Percentiles rank a stretch among this genome's conserved stretches.
phyloP scores from a whole-genome alignment of 2,797 vertebrate species.

The Chaetophractus vellerosus region DNA sequence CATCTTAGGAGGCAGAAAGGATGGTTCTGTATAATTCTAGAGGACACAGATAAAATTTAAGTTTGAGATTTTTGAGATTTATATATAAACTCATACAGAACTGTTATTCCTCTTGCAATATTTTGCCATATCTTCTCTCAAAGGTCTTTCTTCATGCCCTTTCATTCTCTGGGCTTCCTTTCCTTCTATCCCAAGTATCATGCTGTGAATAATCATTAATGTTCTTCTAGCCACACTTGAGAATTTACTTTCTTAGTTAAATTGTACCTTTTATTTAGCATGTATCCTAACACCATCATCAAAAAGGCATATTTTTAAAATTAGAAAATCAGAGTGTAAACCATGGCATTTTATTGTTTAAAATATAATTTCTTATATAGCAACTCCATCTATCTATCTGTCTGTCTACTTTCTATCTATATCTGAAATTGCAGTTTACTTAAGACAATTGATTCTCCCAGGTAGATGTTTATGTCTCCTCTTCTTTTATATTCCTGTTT shows the following conservation, averaged over 20 bases:
- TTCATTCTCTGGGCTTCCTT: background rate
- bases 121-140: background rate
- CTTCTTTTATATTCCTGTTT: background rate
- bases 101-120: background rate
- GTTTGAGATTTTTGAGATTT: background rate
- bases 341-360: too few species aligned
- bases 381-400: background rate
- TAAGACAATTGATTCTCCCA: background rate
- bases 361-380: too few species aligned
- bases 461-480: background rate
- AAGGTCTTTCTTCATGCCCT: background rate
- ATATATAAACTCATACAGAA: background rate
- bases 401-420: background rate
- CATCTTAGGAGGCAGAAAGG: background rate
- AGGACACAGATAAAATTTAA: background rate
- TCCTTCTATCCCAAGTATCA: background rate
- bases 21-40: background rate
- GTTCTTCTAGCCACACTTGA: too few species aligned
- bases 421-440: background rate
- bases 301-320: too few species aligned
- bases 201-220: background rate
- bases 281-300: too few species aligned
- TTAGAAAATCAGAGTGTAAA: too few species aligned
- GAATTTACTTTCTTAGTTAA: too few species aligned
- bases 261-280: too few species aligned